Conservation (phyloP, 2,113 vertebrate species). For the Saccopteryx leptura region DNA sequence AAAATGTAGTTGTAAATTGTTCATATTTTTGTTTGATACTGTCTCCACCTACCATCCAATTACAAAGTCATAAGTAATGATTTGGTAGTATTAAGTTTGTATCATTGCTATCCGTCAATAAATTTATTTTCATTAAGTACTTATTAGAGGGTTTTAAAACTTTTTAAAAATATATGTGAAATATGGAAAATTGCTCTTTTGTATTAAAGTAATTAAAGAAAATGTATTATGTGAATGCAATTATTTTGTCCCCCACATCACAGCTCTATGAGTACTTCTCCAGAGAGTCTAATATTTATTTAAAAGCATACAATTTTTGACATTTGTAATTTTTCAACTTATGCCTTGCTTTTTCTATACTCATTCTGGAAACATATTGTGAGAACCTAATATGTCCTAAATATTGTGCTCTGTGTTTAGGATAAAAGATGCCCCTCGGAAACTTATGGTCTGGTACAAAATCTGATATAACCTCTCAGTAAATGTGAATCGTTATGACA, state of each 20-base stretch:
- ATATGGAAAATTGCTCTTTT: slow-evolving; percentile 75
- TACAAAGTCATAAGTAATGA: slow-evolving; percentile 11
- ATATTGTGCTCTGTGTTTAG: not conserved
- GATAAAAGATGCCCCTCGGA: not conserved
- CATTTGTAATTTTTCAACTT: slow-evolving; percentile 34
- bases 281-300: slow-evolving; percentile 32
- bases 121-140: slow-evolving; percentile 72
- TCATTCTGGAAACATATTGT: not conserved
- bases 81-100: slow-evolving; percentile 53
- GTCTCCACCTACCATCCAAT: slow-evolving; percentile 18
- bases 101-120: slow-evolving; percentile 57
- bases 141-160: slow-evolving; percentile 52
- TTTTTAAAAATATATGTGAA: slow-evolving; percentile 58
- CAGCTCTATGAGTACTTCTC: slow-evolving; percentile 16
- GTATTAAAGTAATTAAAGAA: slow-evolving; percentile 78
- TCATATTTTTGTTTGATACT: slow-evolving; percentile 13
- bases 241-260: slow-evolving; percentile 45
- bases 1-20: slow-evolving; percentile 39
- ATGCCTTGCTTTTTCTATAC: not conserved
- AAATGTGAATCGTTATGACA: slow-evolving; percentile 18
- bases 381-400: slow-evolving; percentile 17
- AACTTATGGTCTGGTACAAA: not conserved
- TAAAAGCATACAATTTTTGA: slow-evolving; percentile 39
- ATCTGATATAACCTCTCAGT: not conserved
- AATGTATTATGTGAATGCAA: slow-evolving; percentile 64